Conservation (phyloP, 1,140 invertebrate species). For the Drosophila aff. region DNA sequence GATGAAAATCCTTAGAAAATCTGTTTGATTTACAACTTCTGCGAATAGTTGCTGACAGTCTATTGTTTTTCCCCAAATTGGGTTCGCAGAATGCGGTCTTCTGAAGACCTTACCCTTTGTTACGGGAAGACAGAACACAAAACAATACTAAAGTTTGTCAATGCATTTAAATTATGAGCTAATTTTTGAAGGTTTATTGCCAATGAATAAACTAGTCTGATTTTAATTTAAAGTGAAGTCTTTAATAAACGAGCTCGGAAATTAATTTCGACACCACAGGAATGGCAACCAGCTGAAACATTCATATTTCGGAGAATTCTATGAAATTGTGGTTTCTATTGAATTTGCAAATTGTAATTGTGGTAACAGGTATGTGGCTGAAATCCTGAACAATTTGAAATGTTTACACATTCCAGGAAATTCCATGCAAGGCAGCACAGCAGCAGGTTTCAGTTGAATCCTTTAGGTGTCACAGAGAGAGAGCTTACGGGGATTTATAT, state of each 20-base stretch:
- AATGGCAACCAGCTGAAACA: neutral
- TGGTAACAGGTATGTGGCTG: neutral
- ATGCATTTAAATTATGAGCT: neutral
- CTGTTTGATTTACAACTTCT: constrained; percentile 92
- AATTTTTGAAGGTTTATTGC: neutral
- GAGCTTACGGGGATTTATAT: no score
- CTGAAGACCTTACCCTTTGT: constrained; percentile 34
- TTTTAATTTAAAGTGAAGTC: neutral
- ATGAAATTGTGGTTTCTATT: neutral
- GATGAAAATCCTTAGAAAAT: constrained; percentile 81
- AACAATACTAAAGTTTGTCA: neutral
- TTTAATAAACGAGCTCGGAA: neutral
- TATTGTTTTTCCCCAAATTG: constrained; percentile 91
- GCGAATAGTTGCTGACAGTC: constrained; percentile 81
- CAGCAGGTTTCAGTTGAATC: neutral
- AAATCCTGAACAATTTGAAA: neutral
- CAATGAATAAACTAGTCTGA: neutral
- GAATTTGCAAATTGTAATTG: neutral
- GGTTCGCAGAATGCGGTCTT: constrained; percentile 65
- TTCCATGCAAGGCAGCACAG: neutral
- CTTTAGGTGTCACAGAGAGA: no score
- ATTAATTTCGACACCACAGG: neutral
- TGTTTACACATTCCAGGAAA: neutral
- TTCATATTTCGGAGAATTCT: neutral
- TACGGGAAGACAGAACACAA: neutral